Conservation (phyloP, 2,797 vertebrate species). For the Schizothorax lantsangensis region DNA sequence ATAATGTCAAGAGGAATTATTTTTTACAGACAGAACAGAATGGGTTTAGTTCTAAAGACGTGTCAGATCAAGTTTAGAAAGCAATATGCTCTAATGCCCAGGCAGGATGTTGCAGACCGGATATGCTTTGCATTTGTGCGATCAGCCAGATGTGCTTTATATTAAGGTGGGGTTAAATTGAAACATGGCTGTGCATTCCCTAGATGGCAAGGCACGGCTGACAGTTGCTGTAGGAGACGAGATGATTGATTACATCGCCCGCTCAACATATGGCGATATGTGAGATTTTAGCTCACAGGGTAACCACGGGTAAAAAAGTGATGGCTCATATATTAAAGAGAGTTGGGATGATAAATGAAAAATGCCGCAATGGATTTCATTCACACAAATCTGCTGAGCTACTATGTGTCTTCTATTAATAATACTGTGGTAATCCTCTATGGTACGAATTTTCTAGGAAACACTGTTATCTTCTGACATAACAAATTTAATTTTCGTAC, state of each 20-base stretch:
- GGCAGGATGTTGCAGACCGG: slow-evolving; percentile 26
- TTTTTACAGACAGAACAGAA: slow-evolving; percentile 16
- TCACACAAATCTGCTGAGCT: slow-evolving; percentile 48
- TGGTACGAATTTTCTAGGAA: slow-evolving; percentile 33
- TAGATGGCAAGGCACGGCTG: slow-evolving; percentile 61
- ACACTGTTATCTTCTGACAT: slow-evolving; percentile 1
- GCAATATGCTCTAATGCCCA: slow-evolving; percentile 34
- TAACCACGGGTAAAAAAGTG: slow-evolving; percentile 36
- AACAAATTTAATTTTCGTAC: neutral
- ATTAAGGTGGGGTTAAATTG: slow-evolving; percentile 68
- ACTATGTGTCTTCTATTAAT: slow-evolving; percentile 50
- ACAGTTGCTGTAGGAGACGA: slow-evolving; percentile 76
- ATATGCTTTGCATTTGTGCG: slow-evolving; percentile 52
- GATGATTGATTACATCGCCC: slow-evolving; percentile 72
- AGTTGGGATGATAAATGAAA: slow-evolving; percentile 59
- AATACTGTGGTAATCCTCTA: slow-evolving; percentile 25
- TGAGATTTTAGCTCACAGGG: slow-evolving; percentile 61
- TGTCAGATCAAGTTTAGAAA: slow-evolving; percentile 39
- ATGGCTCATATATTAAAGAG: slow-evolving; percentile 47
- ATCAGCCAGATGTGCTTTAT: slow-evolving; percentile 69
- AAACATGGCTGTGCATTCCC: slow-evolving; percentile 72
- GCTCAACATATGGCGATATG: slow-evolving; percentile 60
- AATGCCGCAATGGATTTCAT: slow-evolving; percentile 47
- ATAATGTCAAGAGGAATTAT: slow-evolving; percentile 27
- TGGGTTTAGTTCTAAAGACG: slow-evolving; percentile 8